Percentiles rank a stretch among this genome's conserved stretches.
phyloP scores from a whole-genome alignment of 2,797 vertebrate species.

The Alauda arvensis region DNA sequence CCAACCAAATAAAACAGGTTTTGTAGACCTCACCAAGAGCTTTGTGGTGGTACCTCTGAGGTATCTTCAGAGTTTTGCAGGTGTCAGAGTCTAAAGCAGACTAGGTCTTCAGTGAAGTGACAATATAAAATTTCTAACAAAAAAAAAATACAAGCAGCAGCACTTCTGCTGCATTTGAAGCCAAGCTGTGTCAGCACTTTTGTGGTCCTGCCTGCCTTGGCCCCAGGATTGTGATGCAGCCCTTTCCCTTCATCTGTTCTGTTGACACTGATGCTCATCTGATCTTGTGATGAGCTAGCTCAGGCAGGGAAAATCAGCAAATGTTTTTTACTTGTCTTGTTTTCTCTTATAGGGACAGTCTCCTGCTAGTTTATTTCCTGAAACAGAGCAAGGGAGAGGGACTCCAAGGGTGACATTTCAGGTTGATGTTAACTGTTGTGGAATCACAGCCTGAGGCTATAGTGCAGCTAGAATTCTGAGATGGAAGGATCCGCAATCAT shows the following conservation, averaged over 20 bases:
- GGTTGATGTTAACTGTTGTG: constrained; percentile 10
- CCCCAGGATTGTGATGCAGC: neutral
- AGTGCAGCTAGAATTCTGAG: constrained; percentile 20
- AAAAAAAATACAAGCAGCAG: neutral
- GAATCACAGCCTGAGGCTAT: constrained; percentile 2
- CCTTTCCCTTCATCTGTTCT: neutral
- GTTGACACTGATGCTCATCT: neutral
- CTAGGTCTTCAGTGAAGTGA: neutral
- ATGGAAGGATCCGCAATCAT: neutral
- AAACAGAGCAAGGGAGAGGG: neutral
- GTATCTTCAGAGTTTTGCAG: neutral
- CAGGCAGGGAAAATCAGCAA: neutral
- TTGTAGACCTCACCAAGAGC: neutral
- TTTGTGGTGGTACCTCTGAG: neutral
- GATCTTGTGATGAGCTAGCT: neutral
- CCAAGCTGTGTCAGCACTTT: neutral
- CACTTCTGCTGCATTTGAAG: neutral
- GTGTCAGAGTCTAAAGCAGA: constrained; percentile 4
- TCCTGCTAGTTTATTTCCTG: constrained; percentile 2
- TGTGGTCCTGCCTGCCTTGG: neutral
- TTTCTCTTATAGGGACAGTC: neutral
- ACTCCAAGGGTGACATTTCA: constrained; percentile 6
- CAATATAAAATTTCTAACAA: neutral
- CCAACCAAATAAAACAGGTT: neutral
- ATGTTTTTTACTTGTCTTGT: neutral